Evolutionary conservation across 2,797 vertebrate genomes (phyloP).

Genomic region (Centropyge bicolor): DNA sequence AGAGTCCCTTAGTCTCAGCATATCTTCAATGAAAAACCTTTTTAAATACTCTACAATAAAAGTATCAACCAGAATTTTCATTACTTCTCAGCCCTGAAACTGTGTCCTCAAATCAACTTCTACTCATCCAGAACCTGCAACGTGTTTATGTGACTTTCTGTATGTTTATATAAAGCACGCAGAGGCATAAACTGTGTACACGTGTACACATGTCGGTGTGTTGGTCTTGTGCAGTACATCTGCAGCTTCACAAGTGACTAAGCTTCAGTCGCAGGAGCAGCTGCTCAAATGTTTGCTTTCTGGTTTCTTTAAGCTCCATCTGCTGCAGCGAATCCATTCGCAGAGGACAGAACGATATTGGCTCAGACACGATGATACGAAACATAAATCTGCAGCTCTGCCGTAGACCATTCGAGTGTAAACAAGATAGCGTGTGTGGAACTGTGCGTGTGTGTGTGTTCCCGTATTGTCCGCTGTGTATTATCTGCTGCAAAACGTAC

Average conservation of each 20-base stretch:
- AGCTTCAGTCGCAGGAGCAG: background rate
- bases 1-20: too few relatives aligned
- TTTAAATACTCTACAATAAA: background rate
- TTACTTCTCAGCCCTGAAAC: background rate
- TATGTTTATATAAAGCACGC: background rate
- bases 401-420: background rate
- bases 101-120: background rate
- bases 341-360: conserved; percentile 21
- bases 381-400: conserved; percentile 34
- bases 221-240: conserved; percentile 1
- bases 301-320: conserved; percentile 25
- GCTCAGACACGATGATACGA: conserved; percentile 5
- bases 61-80: background rate
- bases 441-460: conserved; percentile 3
- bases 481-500: background rate
- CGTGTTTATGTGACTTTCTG: background rate
- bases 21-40: background rate
- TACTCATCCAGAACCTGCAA: background rate
- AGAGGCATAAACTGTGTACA: conserved; percentile 6
- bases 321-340: conserved; percentile 40
- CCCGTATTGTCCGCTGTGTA: background rate
- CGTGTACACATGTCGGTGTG: background rate
- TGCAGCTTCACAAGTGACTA: background rate
- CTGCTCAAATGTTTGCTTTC: conserved; percentile 36
- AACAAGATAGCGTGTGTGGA: background rate